Base-by-base conservation (phyloP, 2,888 invertebrate species). In the Melanophora roralis region DNA sequence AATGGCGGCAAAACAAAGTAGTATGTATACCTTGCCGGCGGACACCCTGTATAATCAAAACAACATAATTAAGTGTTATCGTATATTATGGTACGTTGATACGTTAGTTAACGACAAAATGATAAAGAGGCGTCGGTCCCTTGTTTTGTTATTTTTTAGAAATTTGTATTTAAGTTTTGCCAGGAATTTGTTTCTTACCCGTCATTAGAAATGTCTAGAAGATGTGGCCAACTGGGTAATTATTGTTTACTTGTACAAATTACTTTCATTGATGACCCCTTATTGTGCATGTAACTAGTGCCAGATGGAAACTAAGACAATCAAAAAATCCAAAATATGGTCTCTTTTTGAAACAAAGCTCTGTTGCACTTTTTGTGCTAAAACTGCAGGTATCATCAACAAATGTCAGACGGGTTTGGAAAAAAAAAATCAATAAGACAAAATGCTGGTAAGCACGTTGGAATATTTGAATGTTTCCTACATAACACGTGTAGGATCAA, bases 361-460 rank as follows among this genome's bases (percentile, higher is more conserved):
- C 14, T 47, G 57, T 34, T 59, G 57, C 49, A 74, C 8, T 65
- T 64, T 57, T 23, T 21, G 40, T 65, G 23, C 16, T 49, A 34
- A 19, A 34, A 4, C 5, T 21, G 7, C 53, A 64, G 45, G 23
- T 12, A 47, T 27, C 23, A 55, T 40, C 57, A 57, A 65, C 73
- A 73, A 57, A 73, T 73, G 73, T 19, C 51, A 51, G 14, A 51
- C 62, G 53, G 45, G 34, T 62, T 36, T 12, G 27, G 47, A 34
- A 51, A 23, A 23, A n/a, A n/a, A 12, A 53, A 64, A 32, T 27
- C 38, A 47, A 57, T 47, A 21, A 65, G 38, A 32, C 21, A 74
- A 65, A 73, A 62, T 49, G 14, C 59, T 59, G 65, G 40, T 59
- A 47, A 68, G 75, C 55, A 68, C 68, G 68, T 55, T 64, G 59